Evolutionary conservation across 2,888 invertebrate species (phyloP).

Genomic region (Prenolepis imparis): DNA sequence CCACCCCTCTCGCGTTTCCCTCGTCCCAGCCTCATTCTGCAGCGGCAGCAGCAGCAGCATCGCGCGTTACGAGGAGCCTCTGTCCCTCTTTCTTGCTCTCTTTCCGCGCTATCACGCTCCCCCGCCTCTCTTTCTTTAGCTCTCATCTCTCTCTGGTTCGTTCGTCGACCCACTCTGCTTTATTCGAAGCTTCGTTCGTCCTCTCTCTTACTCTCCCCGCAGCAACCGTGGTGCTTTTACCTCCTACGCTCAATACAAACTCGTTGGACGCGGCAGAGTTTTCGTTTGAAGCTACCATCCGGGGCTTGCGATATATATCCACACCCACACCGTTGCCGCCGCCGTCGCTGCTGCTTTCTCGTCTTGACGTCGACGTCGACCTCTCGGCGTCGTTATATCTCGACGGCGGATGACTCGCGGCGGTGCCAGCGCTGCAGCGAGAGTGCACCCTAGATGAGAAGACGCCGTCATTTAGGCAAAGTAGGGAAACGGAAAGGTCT

Average conservation of each 20-base stretch:
- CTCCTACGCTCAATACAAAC: constrained; percentile 78
- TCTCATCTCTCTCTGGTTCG: constrained; percentile 36
- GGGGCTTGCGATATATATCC: constrained; percentile 51
- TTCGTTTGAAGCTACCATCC: constrained; percentile 75
- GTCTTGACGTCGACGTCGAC: constrained; percentile 51
- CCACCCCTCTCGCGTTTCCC: constrained; percentile 72
- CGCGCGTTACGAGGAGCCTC: constrained; percentile 66
- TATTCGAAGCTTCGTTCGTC: constrained; percentile 49
- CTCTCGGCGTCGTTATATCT: constrained; percentile 54
- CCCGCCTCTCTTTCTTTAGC: constrained; percentile 47
- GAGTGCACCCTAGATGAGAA: constrained; percentile 42
- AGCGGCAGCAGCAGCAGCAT: constrained; percentile 69
- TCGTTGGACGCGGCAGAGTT: constrained; percentile 75
- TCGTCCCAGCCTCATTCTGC: constrained; percentile 74
- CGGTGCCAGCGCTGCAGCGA: constrained; percentile 30
- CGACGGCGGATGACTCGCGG: constrained; percentile 41
- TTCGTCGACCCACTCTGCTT: constrained; percentile 49
- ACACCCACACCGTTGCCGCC: constrained; percentile 26
- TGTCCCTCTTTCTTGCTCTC: constrained; percentile 55
- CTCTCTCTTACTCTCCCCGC: constrained; percentile 48
- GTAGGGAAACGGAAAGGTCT: constrained; percentile 43
- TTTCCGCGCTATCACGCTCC: constrained; percentile 49
- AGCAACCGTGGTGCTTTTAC: constrained; percentile 71
- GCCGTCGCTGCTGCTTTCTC: constrained; percentile 28
- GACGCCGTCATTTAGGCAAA: constrained; percentile 52